A percentile compares a stretch with the other conserved stretches of the same genome.
These are phyloP conservation scores for Globodera rostochiensis DNA, from an alignment of 1,140 invertebrate species.

Conservation along the genomic window DNA sequence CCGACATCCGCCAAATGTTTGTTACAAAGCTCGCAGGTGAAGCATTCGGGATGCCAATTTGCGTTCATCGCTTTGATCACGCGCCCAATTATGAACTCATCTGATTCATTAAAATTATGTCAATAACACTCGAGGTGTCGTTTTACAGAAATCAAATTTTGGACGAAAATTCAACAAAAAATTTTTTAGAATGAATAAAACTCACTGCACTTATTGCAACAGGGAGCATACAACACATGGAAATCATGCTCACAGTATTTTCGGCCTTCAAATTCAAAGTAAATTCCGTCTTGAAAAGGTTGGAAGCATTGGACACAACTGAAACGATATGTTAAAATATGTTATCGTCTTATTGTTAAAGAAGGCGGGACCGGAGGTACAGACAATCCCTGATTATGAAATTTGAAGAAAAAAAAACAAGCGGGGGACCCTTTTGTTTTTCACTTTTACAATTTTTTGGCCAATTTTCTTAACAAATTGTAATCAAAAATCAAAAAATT, in stretches of 20 bases:
- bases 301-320: constrained; percentile 98
- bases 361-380: no score
- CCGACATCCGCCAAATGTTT: constrained; percentile 90
- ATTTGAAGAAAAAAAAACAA: no score
- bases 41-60: constrained; percentile 97
- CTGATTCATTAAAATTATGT: constrained; percentile 28
- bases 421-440: no score
- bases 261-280: constrained; percentile 97
- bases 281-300: constrained; percentile 93
- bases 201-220: constrained; percentile 92
- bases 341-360: background rate
- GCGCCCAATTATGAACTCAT: constrained; percentile 71
- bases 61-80: constrained; percentile 99
- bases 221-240: constrained; percentile 76
- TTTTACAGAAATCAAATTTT: no score
- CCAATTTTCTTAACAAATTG: no score
- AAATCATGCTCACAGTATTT: constrained; percentile 99
- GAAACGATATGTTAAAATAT: constrained; percentile 41
- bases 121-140: no score
- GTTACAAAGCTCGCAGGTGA: constrained; percentile 89
- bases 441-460: no score
- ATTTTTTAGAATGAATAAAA: constrained; percentile 31
- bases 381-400: no score
- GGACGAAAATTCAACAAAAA: no score
- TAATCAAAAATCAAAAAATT: no score